A percentile compares a stretch with the other conserved stretches of the same genome.
Conservation (phyloP, 2,888 invertebrate genomes). For the Callosobruchus maculatus region DNA sequence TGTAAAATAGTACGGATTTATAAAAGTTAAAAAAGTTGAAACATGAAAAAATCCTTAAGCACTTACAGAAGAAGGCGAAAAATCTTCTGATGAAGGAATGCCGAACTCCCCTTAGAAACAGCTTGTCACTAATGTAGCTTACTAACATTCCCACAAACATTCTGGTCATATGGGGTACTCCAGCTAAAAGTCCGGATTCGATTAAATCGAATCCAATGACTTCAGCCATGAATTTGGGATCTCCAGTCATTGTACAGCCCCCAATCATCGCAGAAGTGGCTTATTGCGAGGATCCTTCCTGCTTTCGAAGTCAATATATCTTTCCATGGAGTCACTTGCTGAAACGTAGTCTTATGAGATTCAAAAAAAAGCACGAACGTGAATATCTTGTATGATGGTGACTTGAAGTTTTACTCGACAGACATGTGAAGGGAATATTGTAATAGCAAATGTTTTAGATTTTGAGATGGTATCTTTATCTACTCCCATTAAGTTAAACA, state of each 20-base stretch:
- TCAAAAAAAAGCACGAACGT: neutral
- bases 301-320: slow-evolving; percentile 24
- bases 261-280: slow-evolving; percentile 33
- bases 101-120: slow-evolving; percentile 21
- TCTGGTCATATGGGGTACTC: slow-evolving; percentile 32
- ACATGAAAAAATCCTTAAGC: neutral
- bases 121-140: slow-evolving; percentile 29
- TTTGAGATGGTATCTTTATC: no score
- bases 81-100: slow-evolving; percentile 27
- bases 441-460: no score
- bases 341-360: neutral
- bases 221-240: slow-evolving; percentile 30
- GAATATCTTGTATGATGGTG: neutral
- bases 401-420: no score
- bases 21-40: slow-evolving; percentile 15
- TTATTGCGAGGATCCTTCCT: slow-evolving; percentile 26
- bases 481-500: no score
- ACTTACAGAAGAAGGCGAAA: slow-evolving; percentile 35
- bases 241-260: slow-evolving; percentile 25
- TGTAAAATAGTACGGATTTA: no score
- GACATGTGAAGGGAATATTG: no score
- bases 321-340: slow-evolving; percentile 24
- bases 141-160: slow-evolving; percentile 29
- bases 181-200: slow-evolving; percentile 30
- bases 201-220: slow-evolving; percentile 30